Evolutionary conservation across 53 echinoderm and acorn worm species (phyloP).

Genomic region (Holothuria leucospilota): DNA sequence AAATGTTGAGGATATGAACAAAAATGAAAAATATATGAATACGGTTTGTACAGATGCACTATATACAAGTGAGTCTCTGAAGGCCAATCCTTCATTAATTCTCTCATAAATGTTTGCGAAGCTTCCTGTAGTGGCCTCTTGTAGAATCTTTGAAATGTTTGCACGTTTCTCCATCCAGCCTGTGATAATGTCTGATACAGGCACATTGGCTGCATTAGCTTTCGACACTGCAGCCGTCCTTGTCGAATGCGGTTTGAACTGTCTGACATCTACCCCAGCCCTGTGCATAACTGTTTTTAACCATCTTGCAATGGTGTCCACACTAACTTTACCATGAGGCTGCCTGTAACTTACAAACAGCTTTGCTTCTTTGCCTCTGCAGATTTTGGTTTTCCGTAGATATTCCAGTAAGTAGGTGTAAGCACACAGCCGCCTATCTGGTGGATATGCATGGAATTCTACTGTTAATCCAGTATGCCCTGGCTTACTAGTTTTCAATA

Average conservation of each 20-base stretch:
- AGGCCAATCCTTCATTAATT: too few relatives aligned
- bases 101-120: too few relatives aligned
- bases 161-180: too few relatives aligned
- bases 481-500: constrained; percentile 38
- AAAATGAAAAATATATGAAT: too few relatives aligned
- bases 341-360: constrained; percentile 24
- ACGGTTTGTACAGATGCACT: too few relatives aligned
- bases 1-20: too few relatives aligned
- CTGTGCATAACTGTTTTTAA: constrained; percentile 22
- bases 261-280: background rate
- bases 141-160: too few relatives aligned
- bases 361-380: constrained; percentile 4
- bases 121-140: too few relatives aligned
- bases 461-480: constrained; percentile 20
- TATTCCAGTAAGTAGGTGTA: background rate
- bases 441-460: constrained; percentile 34
- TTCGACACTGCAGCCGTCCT: background rate
- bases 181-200: too few relatives aligned
- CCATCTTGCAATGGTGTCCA: constrained; percentile 34
- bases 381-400: background rate
- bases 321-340: constrained; percentile 3
- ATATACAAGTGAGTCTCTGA: too few relatives aligned
- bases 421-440: constrained; percentile 32
- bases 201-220: background rate
- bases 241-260: constrained; percentile 6